Evolutionary conservation across 2,888 invertebrate genomes (phyloP).

Genomic region (Iselma pallidipennis): DNA sequence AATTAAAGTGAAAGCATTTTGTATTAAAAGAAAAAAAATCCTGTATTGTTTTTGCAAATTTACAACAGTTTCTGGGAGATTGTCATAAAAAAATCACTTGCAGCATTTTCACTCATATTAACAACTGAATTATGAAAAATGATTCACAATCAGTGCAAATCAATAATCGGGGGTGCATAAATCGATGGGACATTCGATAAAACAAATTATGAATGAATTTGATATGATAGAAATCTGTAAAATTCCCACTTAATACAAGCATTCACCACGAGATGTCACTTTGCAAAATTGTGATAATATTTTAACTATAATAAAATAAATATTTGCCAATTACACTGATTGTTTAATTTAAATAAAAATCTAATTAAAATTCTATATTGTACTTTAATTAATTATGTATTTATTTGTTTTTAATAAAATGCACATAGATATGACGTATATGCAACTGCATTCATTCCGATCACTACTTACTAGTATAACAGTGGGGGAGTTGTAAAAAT

Average conservation of each 20-base stretch:
- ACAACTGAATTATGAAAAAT: too few species aligned
- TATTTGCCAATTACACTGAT: neutral
- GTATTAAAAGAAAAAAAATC: too few species aligned
- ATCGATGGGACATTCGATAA: neutral
- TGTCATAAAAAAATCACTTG: too few species aligned
- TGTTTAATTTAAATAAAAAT: neutral
- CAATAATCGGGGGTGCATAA: too few species aligned
- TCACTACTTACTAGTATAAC: conserved; percentile 5
- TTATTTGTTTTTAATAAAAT: neutral
- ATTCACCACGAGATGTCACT: neutral
- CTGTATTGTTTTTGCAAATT: too few species aligned
- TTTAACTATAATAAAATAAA: neutral
- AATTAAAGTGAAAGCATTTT: neutral
- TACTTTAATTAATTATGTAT: neutral
- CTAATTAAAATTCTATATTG: neutral
- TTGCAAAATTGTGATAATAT: neutral
- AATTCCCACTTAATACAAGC: too few species aligned
- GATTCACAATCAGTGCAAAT: too few species aligned
- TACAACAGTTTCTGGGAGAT: too few species aligned
- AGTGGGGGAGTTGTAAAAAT: conserved; percentile 56
- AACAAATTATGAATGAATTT: neutral
- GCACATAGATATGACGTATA: neutral
- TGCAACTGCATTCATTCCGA: conserved; percentile 10
- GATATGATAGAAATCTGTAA: neutral
- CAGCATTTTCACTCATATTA: too few species aligned